Evolutionary conservation across 2,888 invertebrate species (phyloP), one percentile per base, ranked within the genome.

Genomic region (Eustalomyia histrio): DNA sequence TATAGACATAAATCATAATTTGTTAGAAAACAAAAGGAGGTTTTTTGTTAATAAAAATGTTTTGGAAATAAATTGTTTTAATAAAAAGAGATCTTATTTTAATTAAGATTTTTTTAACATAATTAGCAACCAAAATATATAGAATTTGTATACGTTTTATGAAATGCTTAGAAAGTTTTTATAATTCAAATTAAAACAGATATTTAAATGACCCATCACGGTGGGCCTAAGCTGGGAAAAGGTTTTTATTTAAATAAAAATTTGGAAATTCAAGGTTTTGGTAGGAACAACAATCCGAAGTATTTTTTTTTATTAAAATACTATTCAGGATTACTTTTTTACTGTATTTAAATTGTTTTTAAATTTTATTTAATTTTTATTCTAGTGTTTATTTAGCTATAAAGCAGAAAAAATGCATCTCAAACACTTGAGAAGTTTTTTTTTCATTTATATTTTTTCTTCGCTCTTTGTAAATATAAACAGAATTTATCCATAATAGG

Each of bases 401-500:
- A 24, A 39, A 39, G 39, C 39, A 39, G 10, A 39, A 39, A 39
- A 72, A 72, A 67, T 61, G 65, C 72, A 67, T 60, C 55, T 47
- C 12, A 78, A 72, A 72, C 33, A 67, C 72, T 71, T 72, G 65
- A 72, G 43, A 47, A 65, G 60, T 69, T 64, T 21, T 17, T n/a
- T 67, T 68, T 71, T 58, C n/a, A n/a, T n/a, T n/a, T n/a, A n/a
- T 58, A 21, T 53, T 18, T n/a, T 68, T 52, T 67, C 50, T 61
- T 35, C 7, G 6, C 33, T 61, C n/a, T 69, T 64, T 58, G 67
- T 68, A 73, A 80, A 76, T 29, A 68, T 52, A 75, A 73, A 79
- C 55, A 73, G 55, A 71, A 55, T 76, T 58, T 72, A 68, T 47
- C 50, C 43, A 58, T 68, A 76, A 80, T 73, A 68, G 58, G 35